These are phyloP conservation scores for Heteromyza rotundicornis DNA, from an alignment of 2,888 invertebrate species.

Conservation along the genomic window DNA sequence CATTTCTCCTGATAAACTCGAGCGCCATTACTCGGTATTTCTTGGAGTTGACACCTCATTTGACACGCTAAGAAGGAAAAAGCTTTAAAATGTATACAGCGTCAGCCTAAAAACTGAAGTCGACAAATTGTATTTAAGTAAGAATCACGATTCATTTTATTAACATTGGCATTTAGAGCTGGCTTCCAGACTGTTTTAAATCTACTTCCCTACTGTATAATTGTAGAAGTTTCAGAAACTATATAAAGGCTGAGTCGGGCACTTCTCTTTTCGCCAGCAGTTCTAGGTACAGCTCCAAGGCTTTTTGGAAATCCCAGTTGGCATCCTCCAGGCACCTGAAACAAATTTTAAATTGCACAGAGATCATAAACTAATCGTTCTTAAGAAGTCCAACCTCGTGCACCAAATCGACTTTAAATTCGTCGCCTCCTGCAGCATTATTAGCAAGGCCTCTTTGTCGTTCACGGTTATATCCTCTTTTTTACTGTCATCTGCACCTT, in stretches of 20 bases:
- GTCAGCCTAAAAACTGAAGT: too few species aligned
- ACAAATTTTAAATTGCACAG: not conserved
- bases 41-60: too few species aligned
- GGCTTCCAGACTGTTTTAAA: too few species aligned
- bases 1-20: too few species aligned
- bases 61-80: too few species aligned
- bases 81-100: too few species aligned
- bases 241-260: slow-evolving; percentile 46
- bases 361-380: not conserved
- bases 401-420: slow-evolving; percentile 53
- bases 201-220: too few species aligned
- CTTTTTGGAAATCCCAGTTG: slow-evolving; percentile 46
- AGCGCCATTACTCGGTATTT: too few species aligned
- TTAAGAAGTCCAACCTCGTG: slow-evolving; percentile 32
- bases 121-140: too few species aligned
- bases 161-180: too few species aligned
- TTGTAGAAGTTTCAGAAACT: too few species aligned
- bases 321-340: slow-evolving; percentile 49
- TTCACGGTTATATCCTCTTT: slow-evolving; percentile 33
- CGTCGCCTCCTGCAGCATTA: slow-evolving; percentile 51
- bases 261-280: slow-evolving; percentile 40
- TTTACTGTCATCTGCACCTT: slow-evolving; percentile 22
- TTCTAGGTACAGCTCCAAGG: slow-evolving; percentile 42
- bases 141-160: too few species aligned
- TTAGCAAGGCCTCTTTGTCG: slow-evolving; percentile 47